A percentile compares a stretch with the other conserved stretches of the same genome.
These are phyloP conservation scores for Tenthredo scrophulariae DNA, from an alignment of 2,888 invertebrate genomes.

Conservation along the genomic window DNA sequence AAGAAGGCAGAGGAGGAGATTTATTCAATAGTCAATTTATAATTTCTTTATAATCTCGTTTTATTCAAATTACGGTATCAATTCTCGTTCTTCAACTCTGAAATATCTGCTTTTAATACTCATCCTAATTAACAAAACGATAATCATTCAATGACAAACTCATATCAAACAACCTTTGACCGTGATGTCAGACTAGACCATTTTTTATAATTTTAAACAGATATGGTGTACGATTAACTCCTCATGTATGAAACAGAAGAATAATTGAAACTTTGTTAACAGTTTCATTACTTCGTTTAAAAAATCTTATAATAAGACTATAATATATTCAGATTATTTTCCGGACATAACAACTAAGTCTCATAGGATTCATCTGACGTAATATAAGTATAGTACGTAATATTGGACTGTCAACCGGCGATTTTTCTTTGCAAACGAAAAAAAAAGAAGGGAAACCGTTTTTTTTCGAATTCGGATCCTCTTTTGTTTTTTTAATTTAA, in stretches of 20 bases:
- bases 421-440: not conserved
- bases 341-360: too few species aligned
- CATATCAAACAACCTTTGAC: constrained; percentile 6
- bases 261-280: not conserved
- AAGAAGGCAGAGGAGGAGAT: constrained; percentile 50
- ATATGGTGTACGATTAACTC: not conserved
- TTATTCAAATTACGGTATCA: not conserved
- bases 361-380: not conserved
- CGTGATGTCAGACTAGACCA: not conserved
- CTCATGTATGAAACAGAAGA: not conserved
- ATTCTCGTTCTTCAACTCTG: not conserved
- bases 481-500: not conserved
- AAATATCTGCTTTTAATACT: not conserved
- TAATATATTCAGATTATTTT: not conserved
- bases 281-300: not conserved
- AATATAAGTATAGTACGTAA: not conserved
- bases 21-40: not conserved
- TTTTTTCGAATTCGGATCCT: not conserved
- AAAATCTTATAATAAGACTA: not conserved
- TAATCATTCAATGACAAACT: not conserved
- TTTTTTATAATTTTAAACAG: not conserved
- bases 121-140: not conserved
- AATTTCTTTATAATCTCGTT: not conserved
- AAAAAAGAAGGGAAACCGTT: not conserved
- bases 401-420: not conserved